These are phyloP conservation scores for Calephelis virginiensis DNA, from an alignment of 1,140 invertebrate genomes.

Conservation along the genomic window DNA sequence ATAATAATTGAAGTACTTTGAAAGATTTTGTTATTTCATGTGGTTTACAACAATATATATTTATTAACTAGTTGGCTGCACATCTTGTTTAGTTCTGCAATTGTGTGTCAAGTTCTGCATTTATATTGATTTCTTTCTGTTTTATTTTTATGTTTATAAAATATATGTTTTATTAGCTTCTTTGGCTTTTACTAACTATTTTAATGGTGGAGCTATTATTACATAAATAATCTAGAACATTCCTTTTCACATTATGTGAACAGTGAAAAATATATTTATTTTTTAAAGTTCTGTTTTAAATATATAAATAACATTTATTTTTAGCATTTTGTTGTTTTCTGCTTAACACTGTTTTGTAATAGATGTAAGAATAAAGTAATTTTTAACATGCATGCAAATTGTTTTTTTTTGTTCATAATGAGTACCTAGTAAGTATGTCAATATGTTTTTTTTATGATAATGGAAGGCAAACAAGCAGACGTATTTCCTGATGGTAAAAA, in stretches of 20 bases:
- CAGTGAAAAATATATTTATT: conserved; percentile 27
- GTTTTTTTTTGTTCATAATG: neutral
- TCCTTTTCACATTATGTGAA: conserved; percentile 38
- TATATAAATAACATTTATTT: conserved; percentile 33
- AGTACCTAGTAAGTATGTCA: too few relatives aligned
- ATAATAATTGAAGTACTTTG: too few relatives aligned
- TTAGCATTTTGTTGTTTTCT: conserved; percentile 46
- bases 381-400: conserved; percentile 19
- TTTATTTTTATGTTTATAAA: conserved; percentile 11
- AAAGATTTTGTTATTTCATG: too few relatives aligned
- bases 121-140: conserved; percentile 29
- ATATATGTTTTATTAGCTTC: neutral
- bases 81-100: conserved; percentile 9
- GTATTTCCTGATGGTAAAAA: too few relatives aligned
- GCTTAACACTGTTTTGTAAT: conserved; percentile 39
- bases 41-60: too few relatives aligned
- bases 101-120: conserved; percentile 29
- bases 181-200: neutral
- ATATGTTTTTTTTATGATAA: too few relatives aligned
- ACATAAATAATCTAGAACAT: conserved; percentile 35
- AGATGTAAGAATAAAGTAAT: conserved; percentile 41
- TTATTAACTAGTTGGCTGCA: too few relatives aligned
- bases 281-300: conserved; percentile 25
- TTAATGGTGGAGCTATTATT: neutral
- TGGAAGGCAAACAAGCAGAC: too few relatives aligned